These are phyloP conservation scores for Rhinopithecus roxellana DNA, from an alignment of 2,113 vertebrate species.

Conservation along the genomic window DNA sequence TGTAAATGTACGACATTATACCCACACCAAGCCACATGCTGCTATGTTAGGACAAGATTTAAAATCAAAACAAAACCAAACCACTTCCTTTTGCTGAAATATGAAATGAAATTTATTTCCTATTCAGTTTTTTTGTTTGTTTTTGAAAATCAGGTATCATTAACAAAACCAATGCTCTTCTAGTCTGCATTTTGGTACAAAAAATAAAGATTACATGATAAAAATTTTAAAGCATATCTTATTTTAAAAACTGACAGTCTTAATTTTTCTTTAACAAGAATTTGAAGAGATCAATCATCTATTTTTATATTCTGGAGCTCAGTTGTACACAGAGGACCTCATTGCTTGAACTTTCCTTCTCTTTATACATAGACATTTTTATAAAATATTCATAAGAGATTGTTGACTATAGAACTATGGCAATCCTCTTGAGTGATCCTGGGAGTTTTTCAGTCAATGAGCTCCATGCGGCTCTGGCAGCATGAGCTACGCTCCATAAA, in stretches of 20 bases:
- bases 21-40: neutral
- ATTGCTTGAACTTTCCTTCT: slow-evolving; percentile 34
- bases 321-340: slow-evolving; percentile 37
- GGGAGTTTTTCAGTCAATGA: slow-evolving; percentile 70
- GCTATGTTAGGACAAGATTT: neutral
- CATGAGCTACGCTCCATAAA: slow-evolving; percentile 46
- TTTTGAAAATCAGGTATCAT: neutral
- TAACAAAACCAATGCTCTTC: neutral
- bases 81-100: neutral
- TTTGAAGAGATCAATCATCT: slow-evolving; percentile 47
- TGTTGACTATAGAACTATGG: slow-evolving; percentile 62
- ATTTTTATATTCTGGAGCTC: slow-evolving; percentile 62
- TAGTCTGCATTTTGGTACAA: neutral
- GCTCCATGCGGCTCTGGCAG: slow-evolving; percentile 50
- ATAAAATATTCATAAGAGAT: slow-evolving; percentile 76
- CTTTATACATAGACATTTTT: slow-evolving; percentile 64
- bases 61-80: neutral
- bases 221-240: neutral
- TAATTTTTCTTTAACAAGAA: slow-evolving; percentile 26
- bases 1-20: neutral
- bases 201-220: neutral
- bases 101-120: neutral
- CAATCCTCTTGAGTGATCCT: slow-evolving; percentile 67
- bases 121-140: neutral
- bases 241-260: slow-evolving; percentile 47